Percentiles rank a stretch among this genome's conserved stretches.
phyloP scores from a whole-genome alignment of 2,113 vertebrate genomes.

The Rallus limicola region DNA sequence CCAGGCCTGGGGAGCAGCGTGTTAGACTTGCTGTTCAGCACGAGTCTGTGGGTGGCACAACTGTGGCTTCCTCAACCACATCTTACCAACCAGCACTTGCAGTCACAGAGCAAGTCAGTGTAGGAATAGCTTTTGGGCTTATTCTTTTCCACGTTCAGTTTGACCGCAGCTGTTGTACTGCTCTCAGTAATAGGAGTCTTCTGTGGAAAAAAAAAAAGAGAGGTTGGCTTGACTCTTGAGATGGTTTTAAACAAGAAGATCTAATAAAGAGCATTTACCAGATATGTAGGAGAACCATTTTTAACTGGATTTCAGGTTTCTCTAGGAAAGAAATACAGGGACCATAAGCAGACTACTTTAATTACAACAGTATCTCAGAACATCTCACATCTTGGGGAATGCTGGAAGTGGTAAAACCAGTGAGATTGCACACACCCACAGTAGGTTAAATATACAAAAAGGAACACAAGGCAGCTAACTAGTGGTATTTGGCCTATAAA shows the following conservation, averaged over 20 bases:
- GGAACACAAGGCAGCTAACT: neutral
- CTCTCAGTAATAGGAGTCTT: neutral
- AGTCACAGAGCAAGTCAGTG: neutral
- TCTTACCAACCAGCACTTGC: neutral
- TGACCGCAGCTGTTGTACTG: neutral
- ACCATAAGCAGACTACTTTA: neutral
- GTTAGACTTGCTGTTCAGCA: neutral
- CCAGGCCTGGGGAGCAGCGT: rapidly evolving
- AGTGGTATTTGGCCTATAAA: neutral
- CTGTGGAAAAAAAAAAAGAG: neutral
- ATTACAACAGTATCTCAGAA: neutral
- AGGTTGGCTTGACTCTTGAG: neutral
- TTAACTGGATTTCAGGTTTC: neutral
- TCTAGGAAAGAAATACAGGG: neutral
- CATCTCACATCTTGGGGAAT: neutral
- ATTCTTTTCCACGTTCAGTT: neutral
- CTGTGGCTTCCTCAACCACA: rapidly evolving
- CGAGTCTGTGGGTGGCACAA: neutral
- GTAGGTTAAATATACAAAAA: neutral
- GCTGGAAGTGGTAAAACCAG: neutral
- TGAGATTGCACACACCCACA: neutral
- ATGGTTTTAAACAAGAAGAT: neutral
- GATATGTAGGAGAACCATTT: neutral
- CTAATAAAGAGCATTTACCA: neutral
- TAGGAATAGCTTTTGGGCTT: neutral